Evolutionary conservation across 2,797 vertebrate species (phyloP), one percentile per base, ranked within the genome.

Genomic region (Chiropotes sagulatus): DNA sequence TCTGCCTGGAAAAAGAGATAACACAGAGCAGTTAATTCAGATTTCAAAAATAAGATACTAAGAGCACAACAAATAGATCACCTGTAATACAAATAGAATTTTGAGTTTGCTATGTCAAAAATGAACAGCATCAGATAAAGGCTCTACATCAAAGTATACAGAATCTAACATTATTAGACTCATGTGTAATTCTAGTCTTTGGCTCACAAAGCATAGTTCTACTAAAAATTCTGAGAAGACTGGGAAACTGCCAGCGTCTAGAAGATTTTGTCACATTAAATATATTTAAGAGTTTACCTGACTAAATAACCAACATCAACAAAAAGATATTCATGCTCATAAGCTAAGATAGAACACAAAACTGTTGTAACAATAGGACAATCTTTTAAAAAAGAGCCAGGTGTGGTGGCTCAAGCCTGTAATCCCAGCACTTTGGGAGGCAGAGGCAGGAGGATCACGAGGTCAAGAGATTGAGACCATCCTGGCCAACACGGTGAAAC

Each of bases 1-100:
- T 98, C 98, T 96, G 98, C 95, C 99, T 99, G 94, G 76, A 97
- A 98, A 96, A 97, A 97, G 0, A 97, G 17, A 96, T 90, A 52
- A 97, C 46, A 94, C 9, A 67, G 93, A 91, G 7, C 22, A 83
- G 81, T 96, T 86, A 91, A 93, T 7, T 85, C 89, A 89, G 1
- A 54, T 94, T 76, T 75, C 78, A 78, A 44, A 95, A 61, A 54
- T 84, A 91, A 95, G 39, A 61, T 48, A 81, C 22, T 83, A 52
- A 72, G 33, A 96, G 52, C 22, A 54, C 76, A 96, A 90, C 5
- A 95, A 79, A 93, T 1, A 92, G 39, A 89, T 24, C 36, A 57
- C 5, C 14, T 70, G 11, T 11, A 15, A 26, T 57, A 95, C 20
- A 96, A 90, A 81, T 19, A 52, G 4, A 95, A 75, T 52, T 89